Evolutionary conservation across 2,113 vertebrate species (phyloP), one percentile per base, ranked within the genome.

Genomic region (Grammomys dolichurus): DNA sequence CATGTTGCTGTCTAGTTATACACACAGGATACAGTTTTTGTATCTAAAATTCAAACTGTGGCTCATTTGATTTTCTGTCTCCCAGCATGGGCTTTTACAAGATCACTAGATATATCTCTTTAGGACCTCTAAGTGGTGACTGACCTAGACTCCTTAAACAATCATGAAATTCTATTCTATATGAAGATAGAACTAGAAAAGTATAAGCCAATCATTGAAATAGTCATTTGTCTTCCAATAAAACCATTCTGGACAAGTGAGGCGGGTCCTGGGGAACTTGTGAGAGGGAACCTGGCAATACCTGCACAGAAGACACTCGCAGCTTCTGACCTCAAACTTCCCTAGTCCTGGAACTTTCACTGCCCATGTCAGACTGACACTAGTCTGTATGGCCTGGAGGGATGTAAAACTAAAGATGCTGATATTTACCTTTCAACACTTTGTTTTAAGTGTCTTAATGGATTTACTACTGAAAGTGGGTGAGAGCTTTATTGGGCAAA

Each of bases 11-110:
- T 96, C 77, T 93, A 93, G 60, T 91, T 28, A 87, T 26, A 87
- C 85, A 76, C 19, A 51, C 36, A 93, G n/a, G 46, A 93, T 89
- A 92, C 31, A 94, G 54, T 72, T 60, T 40, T 94, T 70, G 75
- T 67, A 94, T 96, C 80, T 63, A 86, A 19, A 51, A 46, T 82
- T 65, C 43, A 22, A 92, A 91, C 80, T 81, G 87, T 94, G 46
- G 24, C n/a, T 92, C 20, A 51, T 70, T 89, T 56, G 70, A 73
- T 13, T 85, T 94, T 48, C 22, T 90, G 1, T 89, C 54, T 87
- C 54, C 6, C 69, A 20, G 20, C 8, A 85, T 89, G 95, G 80
- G 7, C 12, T 91, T 43, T 84, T 63, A 11, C 48, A 69, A 16
- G 7, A 4, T 40, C 36, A 10, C n/a, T 81, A 54, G 26, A 20